Evolutionary conservation across 2,797 vertebrate species (phyloP), one percentile per base, ranked within the genome.

Genomic region (Gouania willdenowi): DNA sequence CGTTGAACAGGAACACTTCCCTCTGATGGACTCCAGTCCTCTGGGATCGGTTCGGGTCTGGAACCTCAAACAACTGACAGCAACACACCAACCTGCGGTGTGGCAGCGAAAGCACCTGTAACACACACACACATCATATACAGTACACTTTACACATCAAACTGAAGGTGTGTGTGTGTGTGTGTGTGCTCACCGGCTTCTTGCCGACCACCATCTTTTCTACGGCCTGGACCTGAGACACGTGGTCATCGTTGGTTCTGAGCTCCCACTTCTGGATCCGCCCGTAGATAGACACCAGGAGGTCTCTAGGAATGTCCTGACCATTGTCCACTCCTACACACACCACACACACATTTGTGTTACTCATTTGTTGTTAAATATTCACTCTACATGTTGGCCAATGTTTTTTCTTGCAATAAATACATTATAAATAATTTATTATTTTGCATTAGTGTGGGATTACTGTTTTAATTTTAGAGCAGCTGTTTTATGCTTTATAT

Each of bases 201-300:
- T 97, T 97, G 74, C 95, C 95, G 6, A 98, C 92, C 45, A 97
- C 93, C 87, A 95, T 94, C 65, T 93, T 87, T 77, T 98, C 95
- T 15, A 98, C 94, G 0, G 94, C 93, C 79, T 95, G 93, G 51
- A 98, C 95, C 79, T 98, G 94, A 38, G 94, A 95, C 38, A 98
- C 95, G 18, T 98, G 95, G 78, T 98, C 95, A 4, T 98, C 95
- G 0, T 94, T 98, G 67, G 95, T 97, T 25, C 93, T 86, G 43
- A 98, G 85, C 83, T 98, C 94, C 57, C 92, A 92, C 37, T 90
- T 92, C 83, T 97, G 94, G 75, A 97, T 98, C 21, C 95, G 82
- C 31, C 94, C 93, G 48, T 97, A 98, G 79, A 98, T 96, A 9
- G 92, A 89, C 16, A 95, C 90, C 49, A 98, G 80, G 50, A 97